Evolutionary conservation across 2,113 vertebrate species (phyloP), one percentile per base, ranked within the genome.

Genomic region (Fulica atra): DNA sequence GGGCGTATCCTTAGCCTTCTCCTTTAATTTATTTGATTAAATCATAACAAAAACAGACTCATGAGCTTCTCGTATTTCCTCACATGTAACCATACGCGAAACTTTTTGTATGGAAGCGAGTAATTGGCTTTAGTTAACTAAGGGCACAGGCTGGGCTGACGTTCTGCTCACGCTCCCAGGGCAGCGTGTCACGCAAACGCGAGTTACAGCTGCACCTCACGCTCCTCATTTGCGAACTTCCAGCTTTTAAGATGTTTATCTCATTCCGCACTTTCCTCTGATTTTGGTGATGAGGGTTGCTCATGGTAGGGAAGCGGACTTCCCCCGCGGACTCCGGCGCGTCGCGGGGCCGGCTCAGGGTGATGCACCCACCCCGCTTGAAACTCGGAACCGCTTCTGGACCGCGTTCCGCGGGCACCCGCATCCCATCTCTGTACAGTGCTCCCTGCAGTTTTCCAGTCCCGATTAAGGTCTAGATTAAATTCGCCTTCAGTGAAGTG

Each of bases 11-110:
- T 81, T 74, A 48, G 60, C 10, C 56, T 88, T 81, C 93, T 81
- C 83, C 93, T 97, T 92, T 96, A 96, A 95, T 97, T 95, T 96
- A 94, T 96, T 92, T 96, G 93, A 96, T 96, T 93, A 95, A 92
- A 94, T 94, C 93, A 92, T 89, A 95, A 94, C 72, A 91, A 84
- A 95, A 89, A 71, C 77, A 93, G 61, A 79, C 46, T 84, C 90
- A 69, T 74, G 38, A 94, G 44, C 80, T 71, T 78, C 86, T 93
- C 51, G 5, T 76, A 57, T 78, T 86, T 90, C 92, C 80, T 86
- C 85, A 81, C 77, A 46, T 61, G 56, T 65, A 81, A 83, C 88
- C 84, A 16, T 82, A 89, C 28, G 36, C n/a, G 18, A 89, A 96
- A 78, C 72, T 71, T 84, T 92, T 91, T n/a, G 36, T 24, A 86